Evolutionary conservation across 1,140 invertebrate genomes (phyloP), one percentile per base, ranked within the genome.

Genomic region (Drosophila tani): DNA sequence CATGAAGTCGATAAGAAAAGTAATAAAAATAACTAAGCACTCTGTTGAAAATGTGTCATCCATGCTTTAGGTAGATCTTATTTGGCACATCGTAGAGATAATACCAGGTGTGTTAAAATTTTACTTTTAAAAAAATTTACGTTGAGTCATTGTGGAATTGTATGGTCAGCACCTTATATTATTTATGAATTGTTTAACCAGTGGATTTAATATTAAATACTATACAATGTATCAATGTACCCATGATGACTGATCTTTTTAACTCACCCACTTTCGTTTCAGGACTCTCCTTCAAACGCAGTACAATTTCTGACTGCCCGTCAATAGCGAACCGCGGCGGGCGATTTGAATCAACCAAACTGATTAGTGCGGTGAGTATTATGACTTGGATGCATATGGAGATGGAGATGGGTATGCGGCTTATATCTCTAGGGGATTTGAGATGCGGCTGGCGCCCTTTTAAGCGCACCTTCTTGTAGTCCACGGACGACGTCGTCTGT

Each of bases 291-390:
- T 97, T 97, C 77, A 98, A 94, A 86, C 97, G 95, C 78, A 98
- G 94, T 63, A 98, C 96, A 79, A 98, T 98, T 94, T 98, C 97
- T 65, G 96, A 96, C 93, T 97, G 96, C 67, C 96, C 96, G 83
- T 98, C 96, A 85, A 96, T 97, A 53, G 98, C 94, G 93, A 98
- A 97, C 55, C 96, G 94, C 1, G 97, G 97, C 29, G 97, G 96
- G 79, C 95, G 95, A 94, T 98, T 97, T 29, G 75, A 49, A 27
- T 35, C 38, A n/a, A 75, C 75, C 29, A 41, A 27, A 6, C 57
- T 38, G 24, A 84, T 51, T 17, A 90, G 35, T 40, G 66, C 47
- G 21, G 66, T 64, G 69, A 88, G 66, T 70, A 88, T 69, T 63
- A 78, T 47, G 60, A 85, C 35, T 47, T 80, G 68, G 6, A 24